phyloP scores from a whole-genome alignment of 2,113 vertebrate species.

The Ondatra zibethicus region DNA sequence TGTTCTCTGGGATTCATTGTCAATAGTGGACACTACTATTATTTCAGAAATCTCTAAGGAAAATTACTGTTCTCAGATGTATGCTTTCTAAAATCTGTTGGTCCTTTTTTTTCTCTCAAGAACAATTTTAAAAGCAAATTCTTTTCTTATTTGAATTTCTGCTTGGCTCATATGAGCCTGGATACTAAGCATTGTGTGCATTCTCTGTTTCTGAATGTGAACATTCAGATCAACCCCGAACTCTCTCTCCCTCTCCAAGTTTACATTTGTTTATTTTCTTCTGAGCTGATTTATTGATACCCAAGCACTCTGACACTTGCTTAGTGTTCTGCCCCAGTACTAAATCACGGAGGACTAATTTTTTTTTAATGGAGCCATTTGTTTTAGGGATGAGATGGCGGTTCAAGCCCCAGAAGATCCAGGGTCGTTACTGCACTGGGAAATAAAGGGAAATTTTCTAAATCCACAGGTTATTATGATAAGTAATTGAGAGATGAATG shows the following conservation, averaged over 20 bases:
- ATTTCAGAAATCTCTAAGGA: neutral
- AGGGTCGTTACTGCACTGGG: constrained; percentile 37
- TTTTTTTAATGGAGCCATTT: constrained; percentile 40
- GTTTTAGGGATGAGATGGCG: neutral
- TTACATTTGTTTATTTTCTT: neutral
- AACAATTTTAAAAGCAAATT: neutral
- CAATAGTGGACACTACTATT: neutral
- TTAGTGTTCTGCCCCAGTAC: neutral
- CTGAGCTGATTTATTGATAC: neutral
- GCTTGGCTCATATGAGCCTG: neutral
- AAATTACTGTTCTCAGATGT: neutral
- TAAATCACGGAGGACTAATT: neutral
- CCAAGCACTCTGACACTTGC: neutral
- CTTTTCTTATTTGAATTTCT: constrained; percentile 33
- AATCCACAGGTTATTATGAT: constrained; percentile 57
- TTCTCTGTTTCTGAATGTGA: neutral
- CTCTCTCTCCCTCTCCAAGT: neutral
- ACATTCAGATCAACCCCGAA: neutral
- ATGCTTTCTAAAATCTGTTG: constrained; percentile 28
- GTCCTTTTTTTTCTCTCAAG: neutral
- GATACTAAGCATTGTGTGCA: neutral
- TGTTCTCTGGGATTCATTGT: neutral
- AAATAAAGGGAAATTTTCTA: constrained; percentile 34
- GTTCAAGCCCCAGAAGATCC: constrained; percentile 19
- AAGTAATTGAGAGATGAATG: constrained; percentile 57